A percentile compares a stretch with the other conserved stretches of the same genome.
These are phyloP conservation scores for Phthorimaea operculella DNA, from an alignment of 1,140 invertebrate genomes.

Conservation along the genomic window DNA sequence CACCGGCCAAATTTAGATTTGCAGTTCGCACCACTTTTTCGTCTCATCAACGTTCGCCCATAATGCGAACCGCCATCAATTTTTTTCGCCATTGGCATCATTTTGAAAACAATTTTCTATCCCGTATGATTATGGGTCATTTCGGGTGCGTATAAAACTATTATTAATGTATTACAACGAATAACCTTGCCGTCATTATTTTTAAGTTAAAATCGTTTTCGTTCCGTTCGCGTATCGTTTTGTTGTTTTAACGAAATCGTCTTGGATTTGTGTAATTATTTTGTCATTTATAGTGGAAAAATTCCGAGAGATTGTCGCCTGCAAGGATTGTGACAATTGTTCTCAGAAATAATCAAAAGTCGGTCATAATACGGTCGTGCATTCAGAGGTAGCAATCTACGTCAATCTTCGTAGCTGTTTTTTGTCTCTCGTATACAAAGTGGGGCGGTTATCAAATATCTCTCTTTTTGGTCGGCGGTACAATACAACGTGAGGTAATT, in stretches of 20 bases:
- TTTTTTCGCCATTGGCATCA: slow-evolving; percentile 41
- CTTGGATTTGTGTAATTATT: slow-evolving; percentile 34
- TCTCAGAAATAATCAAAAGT: background rate
- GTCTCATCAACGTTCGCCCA: slow-evolving; percentile 37
- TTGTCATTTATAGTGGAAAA: slow-evolving; percentile 24
- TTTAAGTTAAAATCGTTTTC: slow-evolving; percentile 35
- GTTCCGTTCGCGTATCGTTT: slow-evolving; percentile 18
- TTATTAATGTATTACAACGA: slow-evolving; percentile 58
- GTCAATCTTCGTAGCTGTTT: background rate
- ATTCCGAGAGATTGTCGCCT: background rate
- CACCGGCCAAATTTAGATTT: slow-evolving; percentile 30
- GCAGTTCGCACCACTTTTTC: slow-evolving; percentile 40
- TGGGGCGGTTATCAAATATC: slow-evolving; percentile 2
- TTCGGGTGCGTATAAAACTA: slow-evolving; percentile 52
- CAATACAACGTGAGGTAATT: slow-evolving; percentile 3
- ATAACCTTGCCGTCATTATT: slow-evolving; percentile 36
- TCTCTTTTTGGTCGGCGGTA: slow-evolving; percentile 3
- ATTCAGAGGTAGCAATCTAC: background rate
- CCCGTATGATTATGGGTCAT: slow-evolving; percentile 61
- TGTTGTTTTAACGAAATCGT: slow-evolving; percentile 12
- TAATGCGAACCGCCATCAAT: slow-evolving; percentile 47
- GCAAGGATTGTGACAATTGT: background rate
- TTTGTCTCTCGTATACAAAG: background rate
- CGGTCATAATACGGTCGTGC: background rate
- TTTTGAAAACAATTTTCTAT: slow-evolving; percentile 64